phyloP scores from a whole-genome alignment of 2,797 vertebrate genomes.

The Monodelphis domestica region DNA sequence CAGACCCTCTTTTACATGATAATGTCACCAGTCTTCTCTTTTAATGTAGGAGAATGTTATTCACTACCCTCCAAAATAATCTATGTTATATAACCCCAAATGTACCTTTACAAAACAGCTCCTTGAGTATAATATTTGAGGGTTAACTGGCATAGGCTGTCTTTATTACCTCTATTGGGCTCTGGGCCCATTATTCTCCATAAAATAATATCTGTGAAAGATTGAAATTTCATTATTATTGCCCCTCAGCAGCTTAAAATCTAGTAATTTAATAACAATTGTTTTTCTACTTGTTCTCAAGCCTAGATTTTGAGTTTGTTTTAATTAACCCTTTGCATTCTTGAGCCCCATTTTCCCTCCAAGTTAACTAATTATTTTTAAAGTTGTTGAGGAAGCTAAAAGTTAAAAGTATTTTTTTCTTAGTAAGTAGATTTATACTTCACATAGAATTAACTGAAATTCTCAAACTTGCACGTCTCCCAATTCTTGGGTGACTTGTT shows the following conservation, averaged over 20 bases:
- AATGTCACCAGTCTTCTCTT: conserved; percentile 36
- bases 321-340: conserved; percentile 64
- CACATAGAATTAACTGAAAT: background rate
- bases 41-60: conserved; percentile 38
- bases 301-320: background rate
- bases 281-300: conserved; percentile 61
- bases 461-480: background rate
- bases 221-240: conserved; percentile 62
- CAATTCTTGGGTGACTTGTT: background rate
- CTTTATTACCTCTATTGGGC: conserved; percentile 34
- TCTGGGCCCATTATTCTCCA: conserved; percentile 53
- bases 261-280: background rate
- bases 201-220: conserved; percentile 43
- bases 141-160: conserved; percentile 45
- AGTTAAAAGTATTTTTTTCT: conserved; percentile 48
- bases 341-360: background rate
- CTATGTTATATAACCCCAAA: conserved; percentile 13
- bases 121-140: conserved; percentile 1
- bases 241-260: conserved; percentile 39
- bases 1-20: conserved; percentile 46
- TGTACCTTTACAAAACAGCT: background rate
- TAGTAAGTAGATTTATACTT: conserved; percentile 16
- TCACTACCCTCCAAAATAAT: conserved; percentile 27
- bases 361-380: conserved; percentile 18
- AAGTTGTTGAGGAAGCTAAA: conserved; percentile 14